phyloP scores from a whole-genome alignment of 2,888 invertebrate genomes.

The Pocota personata region DNA sequence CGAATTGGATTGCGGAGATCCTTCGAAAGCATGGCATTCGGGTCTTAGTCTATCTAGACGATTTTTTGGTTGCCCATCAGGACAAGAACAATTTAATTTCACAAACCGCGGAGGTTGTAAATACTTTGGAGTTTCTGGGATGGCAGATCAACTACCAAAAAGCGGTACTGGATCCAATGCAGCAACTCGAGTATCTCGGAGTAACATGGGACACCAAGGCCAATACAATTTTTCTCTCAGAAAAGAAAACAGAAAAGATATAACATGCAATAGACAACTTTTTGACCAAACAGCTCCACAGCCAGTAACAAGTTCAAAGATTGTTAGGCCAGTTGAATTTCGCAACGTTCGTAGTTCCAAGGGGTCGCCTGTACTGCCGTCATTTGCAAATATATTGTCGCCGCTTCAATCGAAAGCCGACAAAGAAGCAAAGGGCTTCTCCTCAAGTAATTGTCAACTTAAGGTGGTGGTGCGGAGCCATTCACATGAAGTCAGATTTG shows the following conservation, averaged over 20 bases:
- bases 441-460: not conserved
- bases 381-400: not conserved
- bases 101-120: conserved; percentile 41
- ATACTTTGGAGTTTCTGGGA: not conserved
- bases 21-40: conserved; percentile 5
- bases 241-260: not conserved
- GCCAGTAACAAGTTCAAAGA: too few species aligned
- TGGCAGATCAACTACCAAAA: too few species aligned
- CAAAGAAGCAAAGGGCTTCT: not conserved
- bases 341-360: not conserved
- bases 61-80: conserved; percentile 24
- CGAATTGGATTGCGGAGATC: conserved; percentile 44
- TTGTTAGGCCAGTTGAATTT: not conserved
- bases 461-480: conserved; percentile 23
- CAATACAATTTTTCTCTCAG: not conserved
- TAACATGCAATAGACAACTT: not conserved
- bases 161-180: too few species aligned
- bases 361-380: not conserved
- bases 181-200: conserved; percentile 21
- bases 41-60: conserved; percentile 17
- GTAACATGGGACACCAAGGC: conserved; percentile 6
- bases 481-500: not conserved
- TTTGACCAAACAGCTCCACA: too few species aligned
- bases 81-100: conserved; percentile 22
- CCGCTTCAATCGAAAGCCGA: not conserved